Evolutionary conservation across 30 jellyfish, hydroid and myxozoan species (phyloP), one percentile per base, ranked within the genome.

Genomic region (Hydractinia symbiolongicarpus): DNA sequence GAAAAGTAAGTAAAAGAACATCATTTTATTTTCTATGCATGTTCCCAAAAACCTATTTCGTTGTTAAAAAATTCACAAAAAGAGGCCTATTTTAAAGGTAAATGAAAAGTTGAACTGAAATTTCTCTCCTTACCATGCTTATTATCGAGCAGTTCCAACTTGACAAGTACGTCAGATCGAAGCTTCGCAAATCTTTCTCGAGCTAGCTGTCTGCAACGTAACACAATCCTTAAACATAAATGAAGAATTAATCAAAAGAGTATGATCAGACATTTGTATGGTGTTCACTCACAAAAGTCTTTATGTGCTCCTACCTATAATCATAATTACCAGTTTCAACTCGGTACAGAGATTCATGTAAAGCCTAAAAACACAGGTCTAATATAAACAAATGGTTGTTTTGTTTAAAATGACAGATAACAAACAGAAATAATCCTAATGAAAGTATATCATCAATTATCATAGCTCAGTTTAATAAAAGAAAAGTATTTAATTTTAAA

Each of bases 261-360:
- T 1, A 67, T 10, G 14, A 15, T 13, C 1, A 10, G 4, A 13
- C 20, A 1, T 67, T 21, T 13, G 51, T 13, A 67, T 67, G 14
- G 1, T 21, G 21, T 67, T 1, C n/a, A 71, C 40, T 2, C 1
- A 50, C 50, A 71, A 8, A n/a, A 30, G 51, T 19, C 7, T 55
- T 71, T 4, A 5, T 20, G 0, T 71, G n/a, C 11, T 10, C 86
- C 53, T 78, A 93, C 98, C 98, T 86, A 78, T 93, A 93, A 61
- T 93, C 98, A 58, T 93, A 93, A 56, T 93, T 93, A 9, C 98
- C 98, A 54, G 98, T 93, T 84, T 93, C 98, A 61, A 93, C 98
- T 50, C 98, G 84, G 66, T 93, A 93, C 57, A 93, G 81, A 5
- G 98, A 88, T 82, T 93, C 98, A 60, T 93, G 98, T 66, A 93